Conservation (phyloP, 2,113 vertebrate species). For the Crotalus horridus region DNA sequence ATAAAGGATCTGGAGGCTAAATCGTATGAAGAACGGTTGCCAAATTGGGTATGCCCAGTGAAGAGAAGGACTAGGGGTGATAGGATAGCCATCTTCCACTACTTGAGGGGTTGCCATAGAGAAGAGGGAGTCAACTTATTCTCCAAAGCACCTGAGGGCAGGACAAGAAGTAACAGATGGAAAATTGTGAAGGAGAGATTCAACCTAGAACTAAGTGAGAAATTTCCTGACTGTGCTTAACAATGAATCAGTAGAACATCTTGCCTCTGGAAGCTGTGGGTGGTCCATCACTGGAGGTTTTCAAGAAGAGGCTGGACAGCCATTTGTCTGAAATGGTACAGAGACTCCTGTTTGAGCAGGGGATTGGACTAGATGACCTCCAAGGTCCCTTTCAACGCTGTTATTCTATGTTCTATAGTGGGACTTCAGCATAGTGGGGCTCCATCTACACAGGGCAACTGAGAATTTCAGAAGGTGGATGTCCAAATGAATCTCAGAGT, state of each 20-base stretch:
- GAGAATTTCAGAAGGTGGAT: neutral
- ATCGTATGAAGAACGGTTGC: too few relatives aligned
- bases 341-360: too few relatives aligned
- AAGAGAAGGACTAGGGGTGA: neutral
- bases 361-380: neutral
- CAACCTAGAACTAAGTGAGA: neutral
- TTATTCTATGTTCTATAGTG: neutral
- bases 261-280: neutral
- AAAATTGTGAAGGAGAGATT: neutral
- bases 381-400: neutral
- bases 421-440: neutral
- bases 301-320: neutral
- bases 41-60: neutral
- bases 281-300: neutral
- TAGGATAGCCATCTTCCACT: too few relatives aligned
- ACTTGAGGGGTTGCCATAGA: neutral
- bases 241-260: neutral
- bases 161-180: neutral
- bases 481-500: neutral
- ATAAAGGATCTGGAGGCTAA: too few relatives aligned
- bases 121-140: neutral
- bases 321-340: neutral
- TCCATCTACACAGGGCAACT: neutral
- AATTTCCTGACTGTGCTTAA: neutral
- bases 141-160: neutral